Evolutionary conservation across 2,888 invertebrate genomes (phyloP).

Genomic region (Tenthredo amoena): DNA sequence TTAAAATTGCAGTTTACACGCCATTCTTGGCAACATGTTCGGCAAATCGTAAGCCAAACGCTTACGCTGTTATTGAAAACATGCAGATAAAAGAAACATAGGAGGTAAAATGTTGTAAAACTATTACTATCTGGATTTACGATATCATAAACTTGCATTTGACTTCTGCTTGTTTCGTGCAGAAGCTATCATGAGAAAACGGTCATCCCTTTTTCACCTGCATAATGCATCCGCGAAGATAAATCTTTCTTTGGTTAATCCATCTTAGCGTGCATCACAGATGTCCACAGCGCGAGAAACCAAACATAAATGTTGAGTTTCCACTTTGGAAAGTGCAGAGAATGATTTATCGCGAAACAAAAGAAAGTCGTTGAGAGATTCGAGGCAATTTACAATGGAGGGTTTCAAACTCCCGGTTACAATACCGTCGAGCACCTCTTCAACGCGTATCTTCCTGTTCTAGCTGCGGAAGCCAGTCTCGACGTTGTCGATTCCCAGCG

Average conservation of each 20-base stretch:
- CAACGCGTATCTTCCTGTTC: slow-evolving; percentile 59
- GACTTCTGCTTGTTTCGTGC: background rate
- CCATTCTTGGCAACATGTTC: background rate
- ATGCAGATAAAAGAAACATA: background rate
- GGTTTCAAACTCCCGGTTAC: slow-evolving; percentile 10
- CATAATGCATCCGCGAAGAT: background rate
- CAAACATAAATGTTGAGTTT: background rate
- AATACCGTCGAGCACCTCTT: background rate
- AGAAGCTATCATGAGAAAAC: background rate
- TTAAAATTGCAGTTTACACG: background rate
- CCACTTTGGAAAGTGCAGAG: background rate
- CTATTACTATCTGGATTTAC: background rate
- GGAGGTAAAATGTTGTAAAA: too few relatives aligned
- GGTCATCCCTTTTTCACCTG: background rate
- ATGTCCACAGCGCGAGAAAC: background rate
- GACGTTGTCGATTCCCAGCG: slow-evolving; percentile 97
- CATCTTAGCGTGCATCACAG: background rate
- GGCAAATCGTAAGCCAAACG: background rate
- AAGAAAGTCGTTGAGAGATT: slow-evolving; percentile 13
- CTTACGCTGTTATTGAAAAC: background rate
- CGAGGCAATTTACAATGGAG: slow-evolving; percentile 31
- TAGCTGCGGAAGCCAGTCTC: slow-evolving; percentile 99
- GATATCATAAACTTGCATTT: background rate
- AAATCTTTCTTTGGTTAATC: background rate
- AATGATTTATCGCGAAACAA: background rate